Base-by-base conservation (phyloP, 2,888 invertebrate species). In the Harmothoe impar region DNA sequence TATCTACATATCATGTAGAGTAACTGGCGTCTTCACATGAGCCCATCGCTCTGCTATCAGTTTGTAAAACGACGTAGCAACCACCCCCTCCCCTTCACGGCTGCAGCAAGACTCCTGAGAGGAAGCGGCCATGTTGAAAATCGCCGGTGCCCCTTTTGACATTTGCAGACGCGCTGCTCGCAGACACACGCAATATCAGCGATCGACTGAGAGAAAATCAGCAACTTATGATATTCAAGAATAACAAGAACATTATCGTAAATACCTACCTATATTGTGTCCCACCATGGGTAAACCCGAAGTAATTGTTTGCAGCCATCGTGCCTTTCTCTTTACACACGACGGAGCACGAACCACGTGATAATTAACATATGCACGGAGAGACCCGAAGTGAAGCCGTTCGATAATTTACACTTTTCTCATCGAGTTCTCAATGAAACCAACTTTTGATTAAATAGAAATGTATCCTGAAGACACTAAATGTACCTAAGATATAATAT, bases 271-370 rank as follows among this genome's bases (percentile, higher is more conserved):
- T 91, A 84, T 92, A 92, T 90, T 92, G 92, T 25, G 92, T 91
- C 31, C 92, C 92, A 78, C 92, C 91, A 54, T 89, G 91, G 23
- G 92, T 92, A 91, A 91, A 91, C 20, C 92, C 91, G 89, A 91
- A 92, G 62, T 92, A 92, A 88, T 92, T 92, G 81, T 92, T 92
- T 51, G 92, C 91, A 68, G 91, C 91, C 91, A 91, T 90, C 84
- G 68, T 56, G 35, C 35, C 25, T 43, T 54, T 78, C 77, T 78
- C 52, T 78, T 77, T 51, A 51, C 56, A 90, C 81, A 86, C 86
- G 86, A 86, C 56, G 54, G 86, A 86, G 84, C 84, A 81, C n/a
- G 33, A 25, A 86, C 90, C 90, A 90, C 84, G 90, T 90, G 90
- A 90, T 84, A 31, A 90, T 90, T 90, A 77, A 29, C 81, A 90